phyloP scores from a whole-genome alignment of 2,888 invertebrate genomes.

The Cistogaster globosa region DNA sequence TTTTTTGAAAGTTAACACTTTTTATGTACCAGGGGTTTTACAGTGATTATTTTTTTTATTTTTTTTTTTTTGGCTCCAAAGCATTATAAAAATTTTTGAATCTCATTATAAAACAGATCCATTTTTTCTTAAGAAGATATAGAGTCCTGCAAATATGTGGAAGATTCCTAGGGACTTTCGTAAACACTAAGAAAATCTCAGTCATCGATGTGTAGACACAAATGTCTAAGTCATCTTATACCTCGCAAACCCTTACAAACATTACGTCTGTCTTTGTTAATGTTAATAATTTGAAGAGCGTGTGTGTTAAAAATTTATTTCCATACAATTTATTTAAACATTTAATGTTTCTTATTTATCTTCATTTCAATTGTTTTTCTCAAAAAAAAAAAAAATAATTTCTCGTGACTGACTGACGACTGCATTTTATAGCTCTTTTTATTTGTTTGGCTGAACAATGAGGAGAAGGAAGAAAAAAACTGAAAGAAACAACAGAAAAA shows the following conservation, averaged over 20 bases:
- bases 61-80: too few species aligned
- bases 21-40: too few species aligned
- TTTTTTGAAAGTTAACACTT: too few species aligned
- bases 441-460: conserved; percentile 15
- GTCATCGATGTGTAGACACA: too few species aligned
- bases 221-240: too few species aligned
- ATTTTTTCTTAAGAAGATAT: too few species aligned
- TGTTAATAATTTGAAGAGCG: conserved; percentile 20
- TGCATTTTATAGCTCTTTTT: conserved; percentile 43
- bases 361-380: neutral
- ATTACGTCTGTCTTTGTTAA: conserved; percentile 25
- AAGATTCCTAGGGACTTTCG: too few species aligned
- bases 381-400: neutral
- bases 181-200: too few species aligned
- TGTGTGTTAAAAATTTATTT: conserved; percentile 6
- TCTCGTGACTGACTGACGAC: conserved; percentile 22
- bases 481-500: neutral
- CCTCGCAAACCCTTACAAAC: conserved; percentile 2
- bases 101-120: too few species aligned
- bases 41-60: too few species aligned
- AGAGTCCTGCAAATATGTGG: too few species aligned
- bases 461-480: neutral
- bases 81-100: too few species aligned
- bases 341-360: conserved; percentile 25
- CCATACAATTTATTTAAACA: conserved; percentile 24